These are phyloP conservation scores for Rugalucina vietnamica DNA, from an alignment of 2,888 invertebrate genomes.

Conservation along the genomic window DNA sequence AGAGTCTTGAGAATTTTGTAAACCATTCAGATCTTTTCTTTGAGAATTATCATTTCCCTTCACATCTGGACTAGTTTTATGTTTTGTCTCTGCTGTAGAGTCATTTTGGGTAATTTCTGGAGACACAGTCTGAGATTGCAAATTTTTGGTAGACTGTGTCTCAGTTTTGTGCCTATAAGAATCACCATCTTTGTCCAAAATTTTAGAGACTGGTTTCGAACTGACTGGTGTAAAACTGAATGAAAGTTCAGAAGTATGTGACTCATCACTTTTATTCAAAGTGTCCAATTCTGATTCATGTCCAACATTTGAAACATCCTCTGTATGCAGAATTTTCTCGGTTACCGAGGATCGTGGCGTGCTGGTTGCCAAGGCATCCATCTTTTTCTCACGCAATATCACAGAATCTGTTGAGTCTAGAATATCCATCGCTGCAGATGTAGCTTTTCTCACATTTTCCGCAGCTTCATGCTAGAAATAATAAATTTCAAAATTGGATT, in stretches of 20 bases:
- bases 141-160: neutral
- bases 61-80: neutral
- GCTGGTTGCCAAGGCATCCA: conserved; percentile 61
- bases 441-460: conserved; percentile 69
- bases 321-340: conserved; percentile 37
- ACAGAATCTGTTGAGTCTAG: conserved; percentile 70
- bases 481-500: no score
- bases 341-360: conserved; percentile 58
- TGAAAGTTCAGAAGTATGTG: conserved; percentile 55
- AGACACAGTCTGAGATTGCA: conserved; percentile 5
- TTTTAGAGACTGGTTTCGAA: conserved; percentile 2
- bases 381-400: conserved; percentile 45
- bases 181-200: neutral
- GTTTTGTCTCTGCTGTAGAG: neutral
- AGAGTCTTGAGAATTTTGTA: conserved; percentile 20
- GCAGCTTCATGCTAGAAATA: conserved; percentile 72
- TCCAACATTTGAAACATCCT: conserved; percentile 48
- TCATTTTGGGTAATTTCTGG: neutral
- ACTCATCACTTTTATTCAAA: conserved; percentile 43
- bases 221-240: conserved; percentile 47
- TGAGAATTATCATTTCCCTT: conserved; percentile 5
- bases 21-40: conserved; percentile 22
- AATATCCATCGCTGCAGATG: conserved; percentile 73
- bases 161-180: neutral
- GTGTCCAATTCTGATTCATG: conserved; percentile 25